Conservation (phyloP, 2,113 vertebrate genomes). For the Maccullochella peelii region DNA sequence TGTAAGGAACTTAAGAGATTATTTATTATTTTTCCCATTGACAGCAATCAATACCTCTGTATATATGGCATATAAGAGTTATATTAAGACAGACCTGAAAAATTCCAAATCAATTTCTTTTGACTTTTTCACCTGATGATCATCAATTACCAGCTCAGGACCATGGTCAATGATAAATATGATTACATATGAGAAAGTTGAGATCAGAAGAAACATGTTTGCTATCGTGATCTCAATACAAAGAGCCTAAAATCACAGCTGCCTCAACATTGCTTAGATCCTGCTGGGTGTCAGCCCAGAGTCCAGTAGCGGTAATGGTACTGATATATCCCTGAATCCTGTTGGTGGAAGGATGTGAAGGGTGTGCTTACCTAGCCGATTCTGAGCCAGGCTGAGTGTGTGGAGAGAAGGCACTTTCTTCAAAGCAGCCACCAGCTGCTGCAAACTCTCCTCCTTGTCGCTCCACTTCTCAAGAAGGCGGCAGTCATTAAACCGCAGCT, state of each 20-base stretch:
- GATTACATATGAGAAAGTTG: not conserved
- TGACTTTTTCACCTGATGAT: conserved; percentile 1
- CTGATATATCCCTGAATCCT: not conserved
- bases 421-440: conserved; percentile 85
- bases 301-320: not conserved
- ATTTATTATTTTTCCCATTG: too few species aligned
- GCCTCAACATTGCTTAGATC: not conserved
- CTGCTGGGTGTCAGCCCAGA: not conserved
- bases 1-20: too few species aligned
- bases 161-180: not conserved
- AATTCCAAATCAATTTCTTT: not conserved
- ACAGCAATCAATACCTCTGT: too few species aligned
- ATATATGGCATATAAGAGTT: too few species aligned
- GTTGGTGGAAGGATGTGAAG: not conserved
- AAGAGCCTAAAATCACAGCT: not conserved
- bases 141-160: not conserved
- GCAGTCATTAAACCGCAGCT: conserved; percentile 90
- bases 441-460: conserved; percentile 84
- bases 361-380: conserved; percentile 87
- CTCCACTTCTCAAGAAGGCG: conserved; percentile 89
- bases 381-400: conserved; percentile 89
- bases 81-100: not conserved
- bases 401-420: conserved; percentile 87
- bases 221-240: not conserved
- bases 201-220: not conserved